These are phyloP conservation scores for Drosophila pandora DNA, from an alignment of 1,140 invertebrate species.

Conservation along the genomic window DNA sequence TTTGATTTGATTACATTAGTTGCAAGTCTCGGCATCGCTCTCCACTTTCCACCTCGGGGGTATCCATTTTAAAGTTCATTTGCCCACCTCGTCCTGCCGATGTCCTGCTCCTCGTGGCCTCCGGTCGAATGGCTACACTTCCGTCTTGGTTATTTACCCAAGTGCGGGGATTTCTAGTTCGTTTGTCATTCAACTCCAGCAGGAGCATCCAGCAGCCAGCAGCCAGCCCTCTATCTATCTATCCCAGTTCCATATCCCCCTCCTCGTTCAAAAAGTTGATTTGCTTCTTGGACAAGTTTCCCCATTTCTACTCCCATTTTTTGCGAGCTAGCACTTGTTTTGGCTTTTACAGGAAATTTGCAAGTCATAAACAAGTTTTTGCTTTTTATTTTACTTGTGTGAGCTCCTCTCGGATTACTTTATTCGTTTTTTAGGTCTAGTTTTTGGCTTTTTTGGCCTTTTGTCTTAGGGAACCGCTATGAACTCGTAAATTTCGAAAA, in stretches of 20 bases:
- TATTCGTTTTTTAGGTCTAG: slow-evolving; percentile 47
- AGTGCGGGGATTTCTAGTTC: slow-evolving; percentile 78
- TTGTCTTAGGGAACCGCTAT: slow-evolving; percentile 34
- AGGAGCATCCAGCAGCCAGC: neutral
- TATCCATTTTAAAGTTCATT: slow-evolving; percentile 78
- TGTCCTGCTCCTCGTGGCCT: slow-evolving; percentile 14
- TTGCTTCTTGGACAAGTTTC: slow-evolving; percentile 49
- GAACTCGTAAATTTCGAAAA: slow-evolving; percentile 50
- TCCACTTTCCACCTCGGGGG: slow-evolving; percentile 22
- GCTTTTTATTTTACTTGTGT: slow-evolving; percentile 69
- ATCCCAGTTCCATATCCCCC: no score
- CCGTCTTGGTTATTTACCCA: slow-evolving; percentile 74
- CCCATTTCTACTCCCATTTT: slow-evolving; percentile 30
- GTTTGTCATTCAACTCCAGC: slow-evolving; percentile 57
- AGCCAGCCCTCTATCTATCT: slow-evolving; percentile 4
- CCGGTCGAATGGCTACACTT: slow-evolving; percentile 66
- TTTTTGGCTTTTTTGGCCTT: slow-evolving; percentile 37
- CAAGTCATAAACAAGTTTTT: slow-evolving; percentile 82
- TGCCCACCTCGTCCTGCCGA: slow-evolving; percentile 47
- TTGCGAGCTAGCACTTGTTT: slow-evolving; percentile 52
- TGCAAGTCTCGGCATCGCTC: slow-evolving; percentile 25
- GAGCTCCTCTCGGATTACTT: slow-evolving; percentile 14
- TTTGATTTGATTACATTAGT: slow-evolving; percentile 80
- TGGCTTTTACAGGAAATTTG: slow-evolving; percentile 73
- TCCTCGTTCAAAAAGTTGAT: slow-evolving; percentile 31